Base-by-base conservation (phyloP, 2,797 vertebrate species). In the Sylvia borin region DNA sequence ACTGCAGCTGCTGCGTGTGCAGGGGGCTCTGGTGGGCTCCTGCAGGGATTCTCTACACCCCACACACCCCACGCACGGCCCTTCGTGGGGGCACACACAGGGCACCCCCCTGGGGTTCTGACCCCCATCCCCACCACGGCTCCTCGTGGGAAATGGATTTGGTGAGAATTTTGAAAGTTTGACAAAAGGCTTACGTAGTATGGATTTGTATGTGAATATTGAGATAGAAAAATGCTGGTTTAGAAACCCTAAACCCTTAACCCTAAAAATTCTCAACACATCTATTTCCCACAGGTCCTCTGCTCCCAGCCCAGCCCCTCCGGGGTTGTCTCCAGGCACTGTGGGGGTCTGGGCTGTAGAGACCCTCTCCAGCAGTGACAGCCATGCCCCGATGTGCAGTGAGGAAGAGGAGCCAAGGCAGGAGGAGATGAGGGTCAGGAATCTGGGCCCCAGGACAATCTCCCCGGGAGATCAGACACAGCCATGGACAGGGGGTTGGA, bases 51-150 rank as follows among this genome's bases (percentile, higher is more conserved):
- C 32, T 22, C 34, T 10, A 36, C 29, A 10, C 4, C 8, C 15
- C 36, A 0, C 13, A 22, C 5, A 55, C 4, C 6, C 11, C 34
- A 0, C 21, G 2, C 0, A 0, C 2, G 5, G n/a, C n/a, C 14
- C 34, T 16, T 17, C 5, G 27, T 31, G 48, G 36, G 48, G 3
- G 27, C 3, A 3, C 53, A 27, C 2, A 0, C n/a, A 9, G 29
- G 24, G 42, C 11, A 1, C 11, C 58, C 40, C 50, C 5, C 36
- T 36, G 8, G 8, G 13, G 8, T 11, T 21, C 43, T 24, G n/a
- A 3, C 7, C 32, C 18, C 26, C 53, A 1, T 7, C 31, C 48
- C 51, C 57, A 18, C 15, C 31, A 1, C 0, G 2, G 14, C 1
- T 14, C 47, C 3, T 47, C 7, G 12, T 47, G 22, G 22, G 47